Percentiles rank a stretch among this genome's conserved stretches.
Evolutionary conservation across 2,888 invertebrate species (phyloP).

Genomic region (Pollenia amentaria): DNA sequence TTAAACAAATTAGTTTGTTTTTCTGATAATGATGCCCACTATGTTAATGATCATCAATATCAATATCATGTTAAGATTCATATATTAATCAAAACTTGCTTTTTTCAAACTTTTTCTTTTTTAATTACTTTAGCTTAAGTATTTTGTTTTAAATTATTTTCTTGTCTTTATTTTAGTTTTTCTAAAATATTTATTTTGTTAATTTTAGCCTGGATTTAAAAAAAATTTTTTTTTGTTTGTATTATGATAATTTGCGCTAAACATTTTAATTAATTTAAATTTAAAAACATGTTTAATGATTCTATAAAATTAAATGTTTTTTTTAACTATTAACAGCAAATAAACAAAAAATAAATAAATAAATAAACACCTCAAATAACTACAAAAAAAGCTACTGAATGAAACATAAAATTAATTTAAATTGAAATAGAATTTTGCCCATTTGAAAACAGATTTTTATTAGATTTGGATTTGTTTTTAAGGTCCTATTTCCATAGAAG

Average conservation of each 20-base stretch:
- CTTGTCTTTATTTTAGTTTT: constrained; percentile 11
- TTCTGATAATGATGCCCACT: not conserved
- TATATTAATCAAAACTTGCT: constrained; percentile 13
- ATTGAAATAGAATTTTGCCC: not conserved
- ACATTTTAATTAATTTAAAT: constrained; percentile 30
- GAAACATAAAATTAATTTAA: not conserved
- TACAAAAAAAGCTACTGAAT: too few species aligned
- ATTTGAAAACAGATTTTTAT: not conserved
- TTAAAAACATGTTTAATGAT: constrained; percentile 18
- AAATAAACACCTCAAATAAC: too few species aligned
- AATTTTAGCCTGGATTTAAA: constrained; percentile 4
- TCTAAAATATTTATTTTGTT: not conserved
- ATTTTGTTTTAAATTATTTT: not conserved
- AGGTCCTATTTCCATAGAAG: constrained; percentile 86
- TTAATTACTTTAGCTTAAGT: not conserved
- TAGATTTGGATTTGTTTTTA: constrained; percentile 73
- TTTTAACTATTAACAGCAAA: constrained; percentile 7
- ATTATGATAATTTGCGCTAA: constrained; percentile 35
- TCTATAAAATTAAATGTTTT: constrained; percentile 40
- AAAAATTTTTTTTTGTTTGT: constrained; percentile 21
- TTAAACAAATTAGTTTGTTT: constrained; percentile 13
- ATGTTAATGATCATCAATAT: constrained; percentile 8
- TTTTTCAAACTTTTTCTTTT: constrained; percentile 6
- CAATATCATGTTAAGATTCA: not conserved
- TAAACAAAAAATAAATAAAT: not conserved